Evolutionary conservation across 1,140 invertebrate species (phyloP).

Genomic region (Apis florea): DNA sequence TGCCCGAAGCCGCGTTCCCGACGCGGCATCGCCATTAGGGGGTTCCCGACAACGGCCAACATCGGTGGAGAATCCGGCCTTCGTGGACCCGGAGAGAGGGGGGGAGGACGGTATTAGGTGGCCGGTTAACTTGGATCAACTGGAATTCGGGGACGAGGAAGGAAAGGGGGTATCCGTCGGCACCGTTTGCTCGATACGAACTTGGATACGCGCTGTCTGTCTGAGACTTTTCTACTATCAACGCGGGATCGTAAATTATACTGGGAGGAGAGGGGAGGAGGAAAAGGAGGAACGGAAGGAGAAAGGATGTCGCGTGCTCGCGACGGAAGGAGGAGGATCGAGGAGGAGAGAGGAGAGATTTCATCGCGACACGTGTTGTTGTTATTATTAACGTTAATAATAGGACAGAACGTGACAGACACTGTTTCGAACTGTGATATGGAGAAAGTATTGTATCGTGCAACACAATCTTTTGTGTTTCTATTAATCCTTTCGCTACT

Average conservation of each 20-base stretch:
- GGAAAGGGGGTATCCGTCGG: slow-evolving; percentile 33
- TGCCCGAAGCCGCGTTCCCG: slow-evolving; percentile 45
- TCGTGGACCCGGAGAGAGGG: slow-evolving; percentile 36
- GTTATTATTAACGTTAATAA: slow-evolving; percentile 46
- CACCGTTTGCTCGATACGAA: slow-evolving; percentile 59
- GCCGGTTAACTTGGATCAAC: slow-evolving; percentile 59
- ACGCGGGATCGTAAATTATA: slow-evolving; percentile 38
- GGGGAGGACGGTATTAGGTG: slow-evolving; percentile 59
- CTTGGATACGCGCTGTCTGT: not conserved
- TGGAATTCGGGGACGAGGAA: slow-evolving; percentile 52
- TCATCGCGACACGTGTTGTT: slow-evolving; percentile 17
- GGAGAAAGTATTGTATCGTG: too few relatives aligned
- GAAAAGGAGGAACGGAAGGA: slow-evolving; percentile 4
- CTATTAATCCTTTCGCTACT: too few relatives aligned
- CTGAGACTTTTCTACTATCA: slow-evolving; percentile 53
- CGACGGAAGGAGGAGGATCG: not conserved
- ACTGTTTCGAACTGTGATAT: not conserved
- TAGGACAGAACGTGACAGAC: not conserved
- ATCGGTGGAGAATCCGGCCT: slow-evolving; percentile 27
- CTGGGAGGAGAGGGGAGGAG: not conserved
- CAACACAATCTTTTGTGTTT: too few relatives aligned
- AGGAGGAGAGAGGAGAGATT: too few relatives aligned
- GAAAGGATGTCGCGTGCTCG: slow-evolving; percentile 23
- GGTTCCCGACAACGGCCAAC: slow-evolving; percentile 45
- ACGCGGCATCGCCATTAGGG: slow-evolving; percentile 60